Conservation (phyloP, 2,888 invertebrate species). For the Hirudinaria manillensis region DNA sequence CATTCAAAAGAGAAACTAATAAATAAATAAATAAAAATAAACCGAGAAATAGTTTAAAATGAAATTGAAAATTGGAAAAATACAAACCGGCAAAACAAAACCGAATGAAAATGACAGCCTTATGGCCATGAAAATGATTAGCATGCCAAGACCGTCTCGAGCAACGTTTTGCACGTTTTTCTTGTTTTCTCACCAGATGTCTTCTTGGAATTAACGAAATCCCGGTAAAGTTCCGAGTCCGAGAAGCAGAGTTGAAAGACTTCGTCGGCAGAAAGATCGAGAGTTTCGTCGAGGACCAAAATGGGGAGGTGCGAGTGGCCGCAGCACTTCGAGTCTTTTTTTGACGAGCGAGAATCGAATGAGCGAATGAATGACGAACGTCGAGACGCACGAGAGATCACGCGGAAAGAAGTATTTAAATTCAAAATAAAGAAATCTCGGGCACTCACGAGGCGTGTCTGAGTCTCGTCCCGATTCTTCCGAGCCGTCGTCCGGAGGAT, state of each 20-base stretch:
- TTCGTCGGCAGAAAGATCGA: conserved; percentile 79
- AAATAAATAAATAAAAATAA: background rate
- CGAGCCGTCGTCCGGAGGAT: too few species aligned
- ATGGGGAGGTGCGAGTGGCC: conserved; percentile 49
- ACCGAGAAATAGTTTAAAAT: background rate
- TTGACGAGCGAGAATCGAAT: background rate
- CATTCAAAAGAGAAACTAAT: background rate
- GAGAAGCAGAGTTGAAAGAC: conserved; percentile 87
- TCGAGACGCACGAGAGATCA: background rate
- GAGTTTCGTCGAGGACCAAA: conserved; percentile 63
- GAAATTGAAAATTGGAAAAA: too few species aligned
- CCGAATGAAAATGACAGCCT: background rate
- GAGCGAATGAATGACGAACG: background rate
- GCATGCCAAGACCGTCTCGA: background rate
- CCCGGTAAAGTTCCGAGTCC: conserved; percentile 80
- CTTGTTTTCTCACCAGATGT: conserved; percentile 59
- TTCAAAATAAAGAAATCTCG: background rate
- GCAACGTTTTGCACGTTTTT: background rate
- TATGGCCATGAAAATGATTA: too few species aligned
- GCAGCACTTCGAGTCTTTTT: conserved; percentile 37
- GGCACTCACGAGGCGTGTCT: background rate
- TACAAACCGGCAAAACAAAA: too few species aligned
- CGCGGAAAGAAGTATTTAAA: background rate
- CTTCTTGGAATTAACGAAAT: conserved; percentile 73
- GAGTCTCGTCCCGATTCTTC: conserved; percentile 3